phyloP scores from a whole-genome alignment of 1,140 invertebrate species.

The Drosophila pectinifera region DNA sequence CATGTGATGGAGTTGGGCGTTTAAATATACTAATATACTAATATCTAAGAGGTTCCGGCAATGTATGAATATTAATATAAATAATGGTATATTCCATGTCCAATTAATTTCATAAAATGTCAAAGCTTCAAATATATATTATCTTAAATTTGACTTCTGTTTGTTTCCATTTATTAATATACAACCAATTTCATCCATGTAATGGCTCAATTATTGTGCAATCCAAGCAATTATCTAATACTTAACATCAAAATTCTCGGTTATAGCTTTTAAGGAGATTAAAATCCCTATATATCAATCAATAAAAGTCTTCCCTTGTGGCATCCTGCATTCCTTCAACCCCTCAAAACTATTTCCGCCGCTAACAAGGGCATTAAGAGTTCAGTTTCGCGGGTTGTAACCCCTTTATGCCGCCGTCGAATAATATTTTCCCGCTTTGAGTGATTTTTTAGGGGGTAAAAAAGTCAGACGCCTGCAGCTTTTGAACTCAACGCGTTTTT shows the following conservation, averaged over 20 bases:
- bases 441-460: slow-evolving; percentile 32
- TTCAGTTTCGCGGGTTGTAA: slow-evolving; percentile 21
- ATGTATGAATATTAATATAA: too few species aligned
- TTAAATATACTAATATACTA: too few species aligned
- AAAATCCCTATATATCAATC: slow-evolving; percentile 24
- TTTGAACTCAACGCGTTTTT: slow-evolving; percentile 55
- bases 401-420: neutral
- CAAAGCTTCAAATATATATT: too few species aligned
- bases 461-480: slow-evolving; percentile 55
- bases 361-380: slow-evolving; percentile 34
- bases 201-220: neutral
- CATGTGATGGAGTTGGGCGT: too few species aligned
- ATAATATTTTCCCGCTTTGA: slow-evolving; percentile 28
- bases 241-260: neutral
- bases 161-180: neutral
- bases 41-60: too few species aligned
- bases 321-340: neutral
- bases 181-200: too few species aligned
- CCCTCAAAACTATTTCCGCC: slow-evolving; percentile 26
- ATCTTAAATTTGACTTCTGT: too few species aligned
- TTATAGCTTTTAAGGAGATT: slow-evolving; percentile 6
- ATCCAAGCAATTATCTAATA: neutral
- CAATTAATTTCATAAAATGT: too few species aligned
- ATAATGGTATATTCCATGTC: too few species aligned
- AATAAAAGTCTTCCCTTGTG: slow-evolving; percentile 1